Evolutionary conservation across 2,113 vertebrate species (phyloP).

Genomic region (Laterallus jamaicensis): DNA sequence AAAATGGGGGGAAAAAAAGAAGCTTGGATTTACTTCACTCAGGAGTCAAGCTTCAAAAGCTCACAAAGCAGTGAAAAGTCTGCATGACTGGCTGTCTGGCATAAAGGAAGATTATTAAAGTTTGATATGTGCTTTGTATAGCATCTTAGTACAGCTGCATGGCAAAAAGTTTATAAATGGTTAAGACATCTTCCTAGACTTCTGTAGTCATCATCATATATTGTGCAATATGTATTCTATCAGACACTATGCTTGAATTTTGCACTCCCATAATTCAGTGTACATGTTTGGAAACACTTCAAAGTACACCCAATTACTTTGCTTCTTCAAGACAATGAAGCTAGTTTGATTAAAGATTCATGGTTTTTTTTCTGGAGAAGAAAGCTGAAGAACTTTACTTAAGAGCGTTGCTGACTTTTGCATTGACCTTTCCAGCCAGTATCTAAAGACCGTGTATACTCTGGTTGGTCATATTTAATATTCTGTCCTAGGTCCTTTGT

Average conservation of each 20-base stretch:
- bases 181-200: background rate
- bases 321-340: background rate
- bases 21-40: constrained; percentile 34
- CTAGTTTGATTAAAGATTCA: background rate
- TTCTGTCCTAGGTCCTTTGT: background rate
- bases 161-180: background rate
- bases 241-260: background rate
- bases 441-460: background rate
- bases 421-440: background rate
- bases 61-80: background rate
- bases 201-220: background rate
- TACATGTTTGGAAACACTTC: background rate
- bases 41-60: constrained; percentile 52
- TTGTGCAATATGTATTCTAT: background rate
- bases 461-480: background rate
- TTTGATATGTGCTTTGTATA: background rate
- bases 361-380: background rate
- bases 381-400: background rate
- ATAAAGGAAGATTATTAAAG: background rate
- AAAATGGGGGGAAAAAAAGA: background rate
- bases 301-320: background rate
- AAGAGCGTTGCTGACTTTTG: background rate
- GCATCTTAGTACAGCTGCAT: background rate
- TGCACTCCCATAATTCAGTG: background rate
- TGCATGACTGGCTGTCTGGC: background rate